A percentile compares a stretch with the other conserved stretches of the same genome.
phyloP scores from a whole-genome alignment of 2,113 vertebrate species.

The Hippocampus mohnikei region DNA sequence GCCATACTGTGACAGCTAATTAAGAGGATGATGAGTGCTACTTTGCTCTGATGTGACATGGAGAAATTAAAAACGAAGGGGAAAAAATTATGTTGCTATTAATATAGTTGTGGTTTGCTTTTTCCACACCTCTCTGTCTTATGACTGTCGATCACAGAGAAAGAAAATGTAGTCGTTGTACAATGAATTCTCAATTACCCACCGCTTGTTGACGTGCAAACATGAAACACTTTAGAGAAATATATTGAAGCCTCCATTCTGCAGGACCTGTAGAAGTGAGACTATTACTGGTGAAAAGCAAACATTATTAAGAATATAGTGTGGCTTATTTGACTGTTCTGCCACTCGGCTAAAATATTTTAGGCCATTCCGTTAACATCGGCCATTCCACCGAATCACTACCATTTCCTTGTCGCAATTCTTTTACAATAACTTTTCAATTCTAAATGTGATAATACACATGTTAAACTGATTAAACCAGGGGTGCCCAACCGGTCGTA shows the following conservation, averaged over 20 bases:
- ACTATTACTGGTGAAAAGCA: conserved; percentile 17
- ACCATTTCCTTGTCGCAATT: no score
- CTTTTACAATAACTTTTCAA: no score
- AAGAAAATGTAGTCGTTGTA: neutral
- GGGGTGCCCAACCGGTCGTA: no score
- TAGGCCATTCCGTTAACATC: no score
- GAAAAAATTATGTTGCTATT: conserved; percentile 61
- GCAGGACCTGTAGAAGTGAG: conserved; percentile 3
- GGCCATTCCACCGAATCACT: no score
- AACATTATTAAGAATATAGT: conserved; percentile 29
- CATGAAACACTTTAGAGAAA: neutral
- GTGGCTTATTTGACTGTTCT: neutral
- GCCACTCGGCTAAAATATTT: no score
- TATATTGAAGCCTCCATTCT: conserved; percentile 1
- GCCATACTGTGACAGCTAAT: conserved; percentile 74
- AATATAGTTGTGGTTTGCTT: conserved; percentile 42
- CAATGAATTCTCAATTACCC: neutral
- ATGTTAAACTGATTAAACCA: no score
- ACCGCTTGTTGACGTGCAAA: neutral
- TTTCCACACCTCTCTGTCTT: conserved; percentile 31
- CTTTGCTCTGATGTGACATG: conserved; percentile 52
- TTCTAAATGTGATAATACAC: no score
- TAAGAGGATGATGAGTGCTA: conserved; percentile 68
- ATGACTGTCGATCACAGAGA: neutral
- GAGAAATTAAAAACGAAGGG: conserved; percentile 55